Evolutionary conservation across 2,888 invertebrate genomes (phyloP).

Genomic region (Phyto melanocephala): DNA sequence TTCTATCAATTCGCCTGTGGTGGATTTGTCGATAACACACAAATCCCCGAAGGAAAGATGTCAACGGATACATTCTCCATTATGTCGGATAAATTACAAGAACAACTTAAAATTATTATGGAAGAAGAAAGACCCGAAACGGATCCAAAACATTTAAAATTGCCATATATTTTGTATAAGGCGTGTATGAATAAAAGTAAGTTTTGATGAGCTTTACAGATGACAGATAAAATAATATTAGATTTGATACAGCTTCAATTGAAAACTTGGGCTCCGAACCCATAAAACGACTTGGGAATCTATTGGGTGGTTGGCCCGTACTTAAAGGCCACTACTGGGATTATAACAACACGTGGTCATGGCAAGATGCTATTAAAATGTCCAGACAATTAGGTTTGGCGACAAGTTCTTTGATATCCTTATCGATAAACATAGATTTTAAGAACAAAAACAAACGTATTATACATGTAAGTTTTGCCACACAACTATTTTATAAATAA

Average conservation of each 20-base stretch:
- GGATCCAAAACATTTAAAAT: constrained; percentile 77
- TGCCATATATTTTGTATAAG: constrained; percentile 78
- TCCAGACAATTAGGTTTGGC: constrained; percentile 90
- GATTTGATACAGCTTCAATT: constrained; percentile 89
- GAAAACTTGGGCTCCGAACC: constrained; percentile 88
- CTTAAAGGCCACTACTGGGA: constrained; percentile 88
- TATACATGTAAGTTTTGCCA: constrained; percentile 89
- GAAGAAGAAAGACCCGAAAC: constrained; percentile 74
- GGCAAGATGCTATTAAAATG: constrained; percentile 90
- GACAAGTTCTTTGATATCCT: constrained; percentile 93
- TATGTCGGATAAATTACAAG: constrained; percentile 79
- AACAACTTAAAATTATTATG: constrained; percentile 78
- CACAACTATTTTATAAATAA: too few species aligned
- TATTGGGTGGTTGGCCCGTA: constrained; percentile 97
- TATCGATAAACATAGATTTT: constrained; percentile 92
- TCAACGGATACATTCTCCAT: constrained; percentile 78
- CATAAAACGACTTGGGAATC: constrained; percentile 84
- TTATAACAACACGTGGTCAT: constrained; percentile 83
- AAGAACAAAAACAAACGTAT: constrained; percentile 91
- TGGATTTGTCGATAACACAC: constrained; percentile 83
- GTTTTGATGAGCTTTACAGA: constrained; percentile 49
- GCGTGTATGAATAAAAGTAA: constrained; percentile 79
- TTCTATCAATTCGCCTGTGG: constrained; percentile 89
- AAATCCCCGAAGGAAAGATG: constrained; percentile 85
- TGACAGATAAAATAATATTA: too few species aligned